Base-by-base conservation (phyloP, 2,888 invertebrate genomes). In the Chymomyza caudatula region DNA sequence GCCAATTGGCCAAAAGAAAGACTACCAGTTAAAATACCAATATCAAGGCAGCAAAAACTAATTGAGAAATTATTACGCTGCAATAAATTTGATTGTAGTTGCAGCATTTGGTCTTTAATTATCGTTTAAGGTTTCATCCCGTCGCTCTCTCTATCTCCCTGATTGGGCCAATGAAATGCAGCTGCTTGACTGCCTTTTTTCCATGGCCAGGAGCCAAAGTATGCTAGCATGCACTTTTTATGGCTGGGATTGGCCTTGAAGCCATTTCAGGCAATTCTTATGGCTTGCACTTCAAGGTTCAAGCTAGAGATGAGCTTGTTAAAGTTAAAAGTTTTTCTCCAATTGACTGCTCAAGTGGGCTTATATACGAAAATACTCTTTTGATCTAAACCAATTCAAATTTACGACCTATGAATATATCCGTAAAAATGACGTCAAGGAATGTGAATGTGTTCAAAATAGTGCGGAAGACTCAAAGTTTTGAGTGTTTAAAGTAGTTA, bases 31-130 rank as follows among this genome's bases (percentile, higher is more conserved):
- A 37, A 37, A 37, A 37, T 37, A 19, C 47, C 47, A 17, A 19
- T 8, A 47, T 15, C 47, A 13, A 19, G 15, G 60, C 52, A 17
- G 58, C 64, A 62, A 68, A 71, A 74, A 63, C 61, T 79, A 85
- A 85, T 85, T 85, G 82, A 83, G 83, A 76, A 82, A 79, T 85
- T 85, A 82, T 79, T 58, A 55, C 74, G 69, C 67, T 65, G 59
- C 67, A 53, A 60, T 69, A 69, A 68, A 69, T 55, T 64, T 70
- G 69, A 61, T 65, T 69, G 20, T 37, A 62, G 67, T 57, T 53
- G 19, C 20, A 25, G 52, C 25, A 43, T 19, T 23, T 44, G 43
- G 57, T 44, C 44, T 57, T 22, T 20, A 43, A 23, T 53, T 22
- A n/a, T 23, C 3, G n/a, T 53, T 42, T 11, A 43, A 44, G 43